Base-by-base conservation (phyloP, 2,797 vertebrate species). In the Pygocentrus nattereri region DNA sequence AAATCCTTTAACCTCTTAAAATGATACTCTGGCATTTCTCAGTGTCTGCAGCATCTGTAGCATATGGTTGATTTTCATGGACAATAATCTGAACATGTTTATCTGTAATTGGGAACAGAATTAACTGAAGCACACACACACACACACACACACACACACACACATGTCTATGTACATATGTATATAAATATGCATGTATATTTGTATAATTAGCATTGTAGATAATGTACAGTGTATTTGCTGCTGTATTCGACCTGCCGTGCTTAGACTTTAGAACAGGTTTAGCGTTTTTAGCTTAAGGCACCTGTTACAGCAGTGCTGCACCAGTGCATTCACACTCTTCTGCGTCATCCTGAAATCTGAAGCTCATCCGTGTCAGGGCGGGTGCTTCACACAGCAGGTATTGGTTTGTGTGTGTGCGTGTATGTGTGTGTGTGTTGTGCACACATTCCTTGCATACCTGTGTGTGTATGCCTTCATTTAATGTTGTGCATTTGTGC, bases 391-490 rank as follows among this genome's bases (percentile, higher is more conserved):
- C 23, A 34, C 44, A 64, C 58, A 73, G 75, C 41, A 80, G 78
- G 61, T 34, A 34, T 31, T 6, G 18, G 61, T 18, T 1, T 31
- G 72, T 52, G 23, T 34, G n/a, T 80, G 52, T 52, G 2, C 44
- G 38, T 25, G 19, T 56, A 58, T 61, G 7, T 30, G 41, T 67
- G 30, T 23, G 31, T 68, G 15, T 67, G 10, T 79, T 21, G 21
- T 31, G 74, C 15, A 31, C 52, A 25, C 68, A 59, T 50, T 23
- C 30, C 31, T 18, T 64, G 67, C 69, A 58, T 71, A 11, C 41
- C 67, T 70, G 19, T 80, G 72, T 74, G 64, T 82, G 49, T n/a
- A 65, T 74, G 56, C 56, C n/a, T n/a, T 70, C 16, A 23, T 64
- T 59, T 69, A 71, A 79, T 71, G 31, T 30, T 8, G 47, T 44